Conservation (phyloP, 1,140 invertebrate genomes). For the Heterodera schachtii region DNA sequence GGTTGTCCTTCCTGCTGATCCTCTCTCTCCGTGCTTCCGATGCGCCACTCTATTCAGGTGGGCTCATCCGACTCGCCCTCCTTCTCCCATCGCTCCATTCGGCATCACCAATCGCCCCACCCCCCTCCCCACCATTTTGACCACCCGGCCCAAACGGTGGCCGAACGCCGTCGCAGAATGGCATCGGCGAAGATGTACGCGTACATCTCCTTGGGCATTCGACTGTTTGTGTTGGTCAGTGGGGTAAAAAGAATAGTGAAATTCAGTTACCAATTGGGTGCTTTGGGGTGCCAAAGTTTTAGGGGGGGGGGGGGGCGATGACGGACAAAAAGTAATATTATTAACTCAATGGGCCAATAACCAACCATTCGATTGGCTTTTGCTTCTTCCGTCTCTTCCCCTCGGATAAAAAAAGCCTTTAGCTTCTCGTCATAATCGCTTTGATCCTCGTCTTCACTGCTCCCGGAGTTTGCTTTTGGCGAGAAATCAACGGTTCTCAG, state of each 20-base stretch:
- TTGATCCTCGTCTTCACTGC: slow-evolving; percentile 64
- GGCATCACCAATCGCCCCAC: slow-evolving; percentile 6
- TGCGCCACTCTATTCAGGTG: slow-evolving; percentile 5
- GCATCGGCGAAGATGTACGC: slow-evolving; percentile 38
- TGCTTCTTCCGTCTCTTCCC: not conserved
- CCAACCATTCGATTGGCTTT: not conserved
- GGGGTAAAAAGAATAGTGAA: not conserved
- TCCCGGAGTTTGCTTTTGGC: slow-evolving; percentile 64
- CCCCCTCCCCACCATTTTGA: slow-evolving; percentile 2
- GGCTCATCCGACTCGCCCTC: slow-evolving; percentile 8
- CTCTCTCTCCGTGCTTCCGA: not conserved
- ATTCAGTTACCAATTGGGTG: not conserved
- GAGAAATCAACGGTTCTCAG: slow-evolving; percentile 62
- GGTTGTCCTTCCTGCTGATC: not conserved
- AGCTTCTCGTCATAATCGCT: not conserved
- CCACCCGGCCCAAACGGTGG: slow-evolving; percentile 15
- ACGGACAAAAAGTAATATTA: not conserved
- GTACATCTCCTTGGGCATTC: slow-evolving; percentile 57
- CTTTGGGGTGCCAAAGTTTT: too few species aligned
- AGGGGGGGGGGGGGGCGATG: too few species aligned
- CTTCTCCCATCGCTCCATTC: slow-evolving; percentile 1
- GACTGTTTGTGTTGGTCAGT: slow-evolving; percentile 60
- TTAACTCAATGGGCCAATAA: not conserved
- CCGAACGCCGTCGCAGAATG: slow-evolving; percentile 28
- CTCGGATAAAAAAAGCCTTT: not conserved